These are phyloP conservation scores for Encarsia formosa DNA, from an alignment of 2,888 invertebrate genomes.

Conservation along the genomic window DNA sequence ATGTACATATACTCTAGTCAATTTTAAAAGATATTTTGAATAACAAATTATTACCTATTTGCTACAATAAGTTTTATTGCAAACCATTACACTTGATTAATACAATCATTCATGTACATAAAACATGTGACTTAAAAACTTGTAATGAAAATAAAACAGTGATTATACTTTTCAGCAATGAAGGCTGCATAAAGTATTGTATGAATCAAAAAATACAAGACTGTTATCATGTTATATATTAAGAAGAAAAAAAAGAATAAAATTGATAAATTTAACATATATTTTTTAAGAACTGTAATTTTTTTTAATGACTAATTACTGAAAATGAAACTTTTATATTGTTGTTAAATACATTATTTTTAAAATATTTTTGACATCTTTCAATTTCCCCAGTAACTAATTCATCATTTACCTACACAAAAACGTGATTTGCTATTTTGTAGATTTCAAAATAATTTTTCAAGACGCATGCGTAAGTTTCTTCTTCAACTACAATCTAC, in stretches of 20 bases:
- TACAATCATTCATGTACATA: no score
- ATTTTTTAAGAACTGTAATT: conserved; percentile 14
- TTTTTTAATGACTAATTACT: conserved; percentile 8
- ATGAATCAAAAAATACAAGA: conserved; percentile 10
- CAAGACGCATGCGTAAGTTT: conserved; percentile 19
- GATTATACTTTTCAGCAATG: not conserved
- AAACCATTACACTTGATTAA: no score
- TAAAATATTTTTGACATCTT: not conserved
- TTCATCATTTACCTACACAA: no score
- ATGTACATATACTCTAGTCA: conserved; percentile 13
- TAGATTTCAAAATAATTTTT: no score
- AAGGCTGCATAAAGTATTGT: conserved; percentile 5
- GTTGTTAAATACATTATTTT: conserved; percentile 20
- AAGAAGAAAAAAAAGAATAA: conserved; percentile 8
- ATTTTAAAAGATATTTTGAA: conserved; percentile 10
- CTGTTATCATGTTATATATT: conserved; percentile 16
- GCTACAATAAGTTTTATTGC: no score
- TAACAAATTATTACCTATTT: no score
- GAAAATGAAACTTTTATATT: conserved; percentile 12
- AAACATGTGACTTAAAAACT: not conserved
- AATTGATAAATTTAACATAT: conserved; percentile 8
- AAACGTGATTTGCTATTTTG: no score
- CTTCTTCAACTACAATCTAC: no score
- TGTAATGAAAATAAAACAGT: not conserved
- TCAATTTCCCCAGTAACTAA: no score